Evolutionary conservation across 1,140 invertebrate genomes (phyloP).

Genomic region (Zeugodacus cucurbitae): DNA sequence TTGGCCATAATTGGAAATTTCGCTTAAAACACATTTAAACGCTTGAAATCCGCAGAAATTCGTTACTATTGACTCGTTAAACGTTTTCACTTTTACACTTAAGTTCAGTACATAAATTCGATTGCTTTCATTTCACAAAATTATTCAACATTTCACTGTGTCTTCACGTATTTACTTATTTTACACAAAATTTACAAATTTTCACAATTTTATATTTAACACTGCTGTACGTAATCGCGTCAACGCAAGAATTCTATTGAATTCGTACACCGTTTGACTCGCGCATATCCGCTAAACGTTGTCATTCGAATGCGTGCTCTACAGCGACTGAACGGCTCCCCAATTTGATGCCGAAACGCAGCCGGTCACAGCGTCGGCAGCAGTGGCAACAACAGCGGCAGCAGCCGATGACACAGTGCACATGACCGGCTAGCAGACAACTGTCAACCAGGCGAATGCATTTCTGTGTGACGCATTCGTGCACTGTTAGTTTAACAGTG

Average conservation of each 20-base stretch:
- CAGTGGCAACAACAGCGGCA: not conserved
- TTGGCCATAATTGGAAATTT: not conserved
- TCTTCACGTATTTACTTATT: not conserved
- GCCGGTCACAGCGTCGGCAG: not conserved
- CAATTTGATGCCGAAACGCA: not conserved
- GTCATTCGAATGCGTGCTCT: conserved; percentile 40
- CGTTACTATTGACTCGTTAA: not conserved
- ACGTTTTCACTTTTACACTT: not conserved
- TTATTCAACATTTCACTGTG: not conserved
- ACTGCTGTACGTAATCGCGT: not conserved
- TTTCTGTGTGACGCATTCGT: not conserved
- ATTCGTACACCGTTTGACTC: not conserved
- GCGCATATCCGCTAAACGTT: conserved; percentile 34
- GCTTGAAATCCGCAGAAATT: not conserved
- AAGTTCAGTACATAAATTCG: not conserved
- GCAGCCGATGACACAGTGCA: not conserved
- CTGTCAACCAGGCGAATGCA: not conserved
- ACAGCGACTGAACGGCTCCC: conserved; percentile 23
- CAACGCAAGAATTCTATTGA: not conserved
- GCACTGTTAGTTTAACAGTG: not conserved
- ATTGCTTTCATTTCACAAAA: not conserved
- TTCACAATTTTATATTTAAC: not conserved
- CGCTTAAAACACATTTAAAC: not conserved
- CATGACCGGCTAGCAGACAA: not conserved
- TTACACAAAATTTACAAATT: not conserved